Base-by-base conservation (phyloP, 1,140 invertebrate genomes). In the Hycleus phaleratus region DNA sequence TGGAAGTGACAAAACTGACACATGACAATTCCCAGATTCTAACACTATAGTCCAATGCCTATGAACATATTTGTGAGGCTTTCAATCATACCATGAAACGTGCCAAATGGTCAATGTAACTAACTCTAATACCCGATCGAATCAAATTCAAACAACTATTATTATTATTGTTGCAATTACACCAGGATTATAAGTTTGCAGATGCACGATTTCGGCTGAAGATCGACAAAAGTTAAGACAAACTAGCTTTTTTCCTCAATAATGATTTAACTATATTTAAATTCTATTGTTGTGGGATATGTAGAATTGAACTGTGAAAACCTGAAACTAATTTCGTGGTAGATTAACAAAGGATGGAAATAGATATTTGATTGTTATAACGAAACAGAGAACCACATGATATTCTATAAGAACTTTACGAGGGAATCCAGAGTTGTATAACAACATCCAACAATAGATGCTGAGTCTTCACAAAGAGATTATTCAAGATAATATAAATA, bases 1-100 rank as follows among this genome's bases (percentile, higher is more conserved):
- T 61, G 60, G 51, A 51, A 50, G 55, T 61, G 60, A 61, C 55
- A 58, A 55, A 58, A 61, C 50, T 58, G 60, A 61, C 56, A 61
- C 51, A 61, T 50, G 56, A 61, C 51, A 58, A 58, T 61, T 54
- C 60, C 56, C 46, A 46, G 48, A 26, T 44, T 32, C 49, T 53
- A 44, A 58, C 55, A 61, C 54, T 56, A 54, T 58, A 56, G 60
- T 39, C 51, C 38, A 39, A 38, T 46, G 38, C 44, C 4, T 5
- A 2, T 7, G 25, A 47, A 46, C 38, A 47, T 48, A 58, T 58
- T 58, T 54, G 56, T 52, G 59, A 18, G 32, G 47, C 47, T 18
- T 56, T 59, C 59, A 61, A 57, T 61, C 54, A 58, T 51, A 38
- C 48, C 12, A 32, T 56, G 45, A 54, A 62, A 59, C 47, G 49